Percentiles rank a stretch among this genome's conserved stretches.
Conservation (phyloP, 2,888 invertebrate species). For the Pardosa pseudoannulata region DNA sequence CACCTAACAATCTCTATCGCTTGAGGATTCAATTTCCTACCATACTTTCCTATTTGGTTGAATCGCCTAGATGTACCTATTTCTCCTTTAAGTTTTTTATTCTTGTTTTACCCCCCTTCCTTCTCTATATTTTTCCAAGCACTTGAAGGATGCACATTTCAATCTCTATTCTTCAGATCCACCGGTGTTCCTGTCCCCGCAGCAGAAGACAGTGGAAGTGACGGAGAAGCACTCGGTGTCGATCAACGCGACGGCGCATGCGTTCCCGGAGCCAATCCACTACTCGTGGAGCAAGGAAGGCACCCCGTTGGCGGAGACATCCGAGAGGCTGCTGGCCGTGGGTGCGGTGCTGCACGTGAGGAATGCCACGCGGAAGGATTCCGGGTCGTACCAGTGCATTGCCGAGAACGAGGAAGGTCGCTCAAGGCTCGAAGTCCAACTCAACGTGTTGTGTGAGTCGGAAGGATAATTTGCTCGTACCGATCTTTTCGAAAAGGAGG, state of each 20-base stretch:
- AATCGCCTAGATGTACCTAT: too few relatives aligned
- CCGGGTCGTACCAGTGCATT: constrained; percentile 90
- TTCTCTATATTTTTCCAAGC: too few relatives aligned
- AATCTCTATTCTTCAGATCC: constrained; percentile 76
- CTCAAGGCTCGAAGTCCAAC: constrained; percentile 85
- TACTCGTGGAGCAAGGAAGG: constrained; percentile 86
- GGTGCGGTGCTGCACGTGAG: constrained; percentile 87
- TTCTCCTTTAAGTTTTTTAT: too few relatives aligned
- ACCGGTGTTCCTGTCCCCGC: constrained; percentile 75
- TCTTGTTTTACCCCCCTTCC: too few relatives aligned
- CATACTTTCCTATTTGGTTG: too few relatives aligned
- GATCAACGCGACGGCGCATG: constrained; percentile 87
- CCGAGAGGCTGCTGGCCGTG: constrained; percentile 20
- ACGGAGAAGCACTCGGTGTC: constrained; percentile 87
- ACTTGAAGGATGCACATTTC: too few relatives aligned
- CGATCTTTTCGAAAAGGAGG: too few relatives aligned
- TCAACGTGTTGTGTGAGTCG: constrained; percentile 86
- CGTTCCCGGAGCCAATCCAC: constrained; percentile 88
- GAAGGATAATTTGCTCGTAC: too few relatives aligned
- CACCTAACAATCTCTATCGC: too few relatives aligned
- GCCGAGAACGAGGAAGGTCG: constrained; percentile 92
- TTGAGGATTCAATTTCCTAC: too few relatives aligned
- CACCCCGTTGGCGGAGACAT: background rate
- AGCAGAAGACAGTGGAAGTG: constrained; percentile 76
- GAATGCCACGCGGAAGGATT: constrained; percentile 86